Base-by-base conservation (phyloP, 2,113 vertebrate species). In the Clarias gariepinus region DNA sequence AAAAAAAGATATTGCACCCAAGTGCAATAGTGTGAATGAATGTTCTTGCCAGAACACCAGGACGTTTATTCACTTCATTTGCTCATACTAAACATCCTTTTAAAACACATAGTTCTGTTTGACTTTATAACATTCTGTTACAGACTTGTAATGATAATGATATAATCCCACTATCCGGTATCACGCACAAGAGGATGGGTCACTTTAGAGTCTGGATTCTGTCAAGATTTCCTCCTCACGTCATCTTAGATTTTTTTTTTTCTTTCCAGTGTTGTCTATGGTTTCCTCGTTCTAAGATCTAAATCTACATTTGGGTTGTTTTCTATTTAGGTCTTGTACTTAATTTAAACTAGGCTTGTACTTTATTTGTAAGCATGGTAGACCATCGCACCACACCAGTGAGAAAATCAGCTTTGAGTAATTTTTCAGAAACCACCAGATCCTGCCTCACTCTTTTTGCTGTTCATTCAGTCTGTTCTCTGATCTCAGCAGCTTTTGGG, bases 401-500 rank as follows among this genome's bases (percentile, higher is more conserved):
- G 66, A 30, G 66, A 11, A 18, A 30, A 69, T 4, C 12, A 33
- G 18, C 33, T 71, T 6, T 25, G 36, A 52, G 21, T 25, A 53
- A 18, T 15, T 83, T 58, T 30, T 11, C 16, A 85, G 57, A 23
- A 63, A 85, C 7, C 71, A 63, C 23, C 55, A n/a, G 57, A 1
- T 61, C 63, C 33, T n/a, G 28, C 18, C 57, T 64, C 55, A 74
- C 11, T 47, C 5, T 41, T 41, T 53, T n/a, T 12, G 11, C 7
- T 19, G 11, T 71, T 58, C 6, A 33, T 28, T 21, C 66, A 58
- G n/a, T 53, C 66, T 58, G 82, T 33, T 30, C 53, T 57, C 68
- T 84, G 55, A 84, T 41, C 68, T 85, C 36, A 85, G 83, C 41
- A 41, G 9, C 33, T 30, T 33, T 52, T 13, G 18, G 36, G 57